Base-by-base conservation (phyloP, 2,888 invertebrate genomes). In the Cerastis rubricosa region DNA sequence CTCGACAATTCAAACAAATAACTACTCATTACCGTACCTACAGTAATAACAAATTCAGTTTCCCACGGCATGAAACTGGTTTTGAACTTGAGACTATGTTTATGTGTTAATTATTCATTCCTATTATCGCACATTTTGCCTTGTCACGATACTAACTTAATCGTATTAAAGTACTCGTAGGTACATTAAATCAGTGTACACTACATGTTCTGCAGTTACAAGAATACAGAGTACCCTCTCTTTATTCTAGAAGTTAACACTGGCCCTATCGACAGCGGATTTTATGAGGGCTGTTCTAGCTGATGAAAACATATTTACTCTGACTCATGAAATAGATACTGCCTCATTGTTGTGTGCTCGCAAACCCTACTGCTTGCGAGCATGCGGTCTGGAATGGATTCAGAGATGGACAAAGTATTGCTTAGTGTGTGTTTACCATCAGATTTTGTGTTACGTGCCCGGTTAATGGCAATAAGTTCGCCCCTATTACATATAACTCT, bases 31-130 rank as follows among this genome's bases (percentile, higher is more conserved):
- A 73, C 25, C 17, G 22, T 64, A 47, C n/a, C 43, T 73, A 81
- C 86, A 87, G 86, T 83, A 74, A 78, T 57, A 83, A 80, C 78
- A 72, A 83, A 84, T 81, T 80, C 76, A 76, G 74, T 75, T 91
- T 91, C 91, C 87, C 91, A 92, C 91, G 91, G 80, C 88, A 79
- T 72, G 64, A n/a, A 88, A 88, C 90, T 90, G 87, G 88, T 88
- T 88, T 89, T 91, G 92, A 92, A 90, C 92, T 92, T 92, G 92
- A 89, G 89, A 88, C 85, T 71, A 75, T 82, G 71, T 85, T 84
- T 87, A 83, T 81, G 74, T 51, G 88, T 89, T 92, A 91, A 90
- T 91, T 92, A 91, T 89, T 89, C 85, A 86, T 88, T 84, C 85
- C 83, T 84, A 86, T 88, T 87, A 85, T 83, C 76, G 78, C 72